Conservation (phyloP, 2,888 invertebrate genomes). For the Apodemia mormo region DNA sequence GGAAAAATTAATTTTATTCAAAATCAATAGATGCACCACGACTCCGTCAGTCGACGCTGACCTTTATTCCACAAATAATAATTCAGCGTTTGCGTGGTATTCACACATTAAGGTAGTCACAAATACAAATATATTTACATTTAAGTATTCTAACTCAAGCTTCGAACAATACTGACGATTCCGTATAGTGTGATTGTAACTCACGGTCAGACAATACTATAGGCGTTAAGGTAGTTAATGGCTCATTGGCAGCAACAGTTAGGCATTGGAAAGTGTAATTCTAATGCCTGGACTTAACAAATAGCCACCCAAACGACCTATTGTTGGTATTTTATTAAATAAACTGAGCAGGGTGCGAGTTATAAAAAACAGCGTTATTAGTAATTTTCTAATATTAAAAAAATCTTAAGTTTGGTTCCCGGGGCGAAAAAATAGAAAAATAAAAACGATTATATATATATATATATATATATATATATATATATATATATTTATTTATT, state of each 20-base stretch:
- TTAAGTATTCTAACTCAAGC: background rate
- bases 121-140: background rate
- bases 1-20: too few relatives aligned
- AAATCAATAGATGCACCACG: too few relatives aligned
- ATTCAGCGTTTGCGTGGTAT: too few relatives aligned
- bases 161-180: background rate
- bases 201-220: background rate
- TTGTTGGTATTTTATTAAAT: constrained; percentile 26
- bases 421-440: too few relatives aligned
- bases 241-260: constrained; percentile 19
- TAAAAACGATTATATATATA: too few relatives aligned
- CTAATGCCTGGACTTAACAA: constrained; percentile 14
- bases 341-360: background rate
- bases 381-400: too few relatives aligned
- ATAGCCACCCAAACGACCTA: constrained; percentile 25
- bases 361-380: too few relatives aligned
- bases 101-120: background rate
- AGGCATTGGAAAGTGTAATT: constrained; percentile 21
- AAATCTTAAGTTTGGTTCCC: too few relatives aligned
- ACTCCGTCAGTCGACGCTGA: too few relatives aligned
- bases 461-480: too few relatives aligned
- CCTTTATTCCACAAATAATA: too few relatives aligned
- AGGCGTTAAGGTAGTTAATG: constrained; percentile 14
- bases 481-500: too few relatives aligned
- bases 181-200: constrained; percentile 2